Conservation (phyloP, 2,113 vertebrate species). For the Mesitornis unicolor region DNA sequence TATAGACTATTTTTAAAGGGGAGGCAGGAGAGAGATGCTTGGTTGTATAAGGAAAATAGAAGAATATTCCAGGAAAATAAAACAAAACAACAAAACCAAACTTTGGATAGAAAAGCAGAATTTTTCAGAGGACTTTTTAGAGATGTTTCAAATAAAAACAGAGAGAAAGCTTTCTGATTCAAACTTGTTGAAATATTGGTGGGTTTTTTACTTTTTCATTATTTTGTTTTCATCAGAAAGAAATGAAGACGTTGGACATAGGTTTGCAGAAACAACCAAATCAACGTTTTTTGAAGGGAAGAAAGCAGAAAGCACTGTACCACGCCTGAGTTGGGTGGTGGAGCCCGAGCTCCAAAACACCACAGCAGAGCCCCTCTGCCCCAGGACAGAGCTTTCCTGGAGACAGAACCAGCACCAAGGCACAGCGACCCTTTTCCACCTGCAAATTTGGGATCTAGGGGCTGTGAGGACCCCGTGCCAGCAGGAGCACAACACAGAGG, state of each 20-base stretch:
- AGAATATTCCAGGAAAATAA: slow-evolving; percentile 17
- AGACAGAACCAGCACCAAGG: background rate
- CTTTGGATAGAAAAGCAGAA: background rate
- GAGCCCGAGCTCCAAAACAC: background rate
- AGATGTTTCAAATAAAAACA: background rate
- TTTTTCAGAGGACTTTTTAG: slow-evolving; percentile 14
- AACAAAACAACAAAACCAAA: background rate
- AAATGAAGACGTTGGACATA: background rate
- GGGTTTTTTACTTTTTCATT: background rate
- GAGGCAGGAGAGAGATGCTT: background rate
- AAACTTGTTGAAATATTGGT: background rate
- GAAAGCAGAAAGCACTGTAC: background rate
- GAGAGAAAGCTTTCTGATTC: background rate
- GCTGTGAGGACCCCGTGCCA: background rate
- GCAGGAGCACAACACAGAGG: background rate
- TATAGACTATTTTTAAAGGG: background rate
- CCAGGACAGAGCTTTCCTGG: background rate
- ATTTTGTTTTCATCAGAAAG: background rate
- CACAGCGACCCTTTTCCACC: background rate
- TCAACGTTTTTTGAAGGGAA: background rate
- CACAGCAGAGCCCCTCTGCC: background rate
- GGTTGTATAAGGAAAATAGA: background rate
- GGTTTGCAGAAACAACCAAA: background rate
- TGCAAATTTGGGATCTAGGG: background rate
- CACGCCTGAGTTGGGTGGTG: accelerated